Base-by-base conservation (phyloP, 2,113 vertebrate genomes). In the Scytalopus superciliaris region DNA sequence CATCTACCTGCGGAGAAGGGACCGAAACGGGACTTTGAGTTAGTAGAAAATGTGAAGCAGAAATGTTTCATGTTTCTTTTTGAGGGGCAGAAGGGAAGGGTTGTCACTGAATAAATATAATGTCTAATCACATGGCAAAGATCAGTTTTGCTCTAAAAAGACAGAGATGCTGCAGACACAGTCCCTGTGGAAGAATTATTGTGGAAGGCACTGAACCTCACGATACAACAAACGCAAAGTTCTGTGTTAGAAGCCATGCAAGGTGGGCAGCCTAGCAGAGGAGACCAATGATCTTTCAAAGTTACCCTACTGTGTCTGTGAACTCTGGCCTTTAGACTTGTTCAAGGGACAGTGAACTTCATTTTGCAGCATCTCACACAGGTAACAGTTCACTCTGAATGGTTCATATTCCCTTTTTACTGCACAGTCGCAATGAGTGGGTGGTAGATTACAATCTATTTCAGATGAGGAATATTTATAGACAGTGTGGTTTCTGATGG, bases 251-350 rank as follows among this genome's bases (percentile, higher is more conserved):
- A 88, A 67, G 13, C 44, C 15, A 14, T 40, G 28, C 16, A 64
- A 49, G 8, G 10, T 52, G n/a, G 16, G 42, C 40, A 74, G 23
- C 10, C 7, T 16, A 39, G 21, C 10, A 74, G 40, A n/a, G 42
- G 42, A 86, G 27, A 39, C 1, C 39, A 68, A 5, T 19, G n/a
- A 21, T 13, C 33, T 28, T 21, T 8, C n/a, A 59, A 5, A 75
- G 33, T 7, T 59, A 0, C 19, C 55, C 27, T 35, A 68, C 44
- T 5, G 0, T 6, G 6, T 31, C 62, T 68, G 59, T 47, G 31
- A 53, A 3, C 57, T 12, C 7, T 21, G 23, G 22, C 28, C 45
- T 69, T 55, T 6, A 45, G 28, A 6, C 19, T 47, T 56, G 40
- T 9, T 33, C 42, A 73, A 39, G 35, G 24, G 16, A 66, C 47